Evolutionary conservation across 92 coral and sea anemone genomes (phyloP), one percentile per base, ranked within the genome.

Genomic region (Epizoanthus ramosus): DNA sequence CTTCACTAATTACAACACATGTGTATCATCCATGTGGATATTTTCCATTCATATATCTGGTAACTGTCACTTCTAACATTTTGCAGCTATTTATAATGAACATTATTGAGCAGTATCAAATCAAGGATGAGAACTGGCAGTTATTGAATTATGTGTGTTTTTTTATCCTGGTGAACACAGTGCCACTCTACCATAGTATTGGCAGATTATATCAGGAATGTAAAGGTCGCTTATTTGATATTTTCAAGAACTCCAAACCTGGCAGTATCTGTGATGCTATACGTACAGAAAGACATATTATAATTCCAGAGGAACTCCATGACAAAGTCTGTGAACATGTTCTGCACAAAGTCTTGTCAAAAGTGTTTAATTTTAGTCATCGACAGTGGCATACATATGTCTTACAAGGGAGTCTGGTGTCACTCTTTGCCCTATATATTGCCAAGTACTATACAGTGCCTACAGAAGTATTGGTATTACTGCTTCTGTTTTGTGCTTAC

Each of bases 221-320:
- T 41, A 2, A 25, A 17, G 6, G 22, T 64, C 35, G 3, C 4
- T n/a, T 23, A 4, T 64, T 25, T 37, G 43, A 37, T n/a, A 23
- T 63, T 33, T 6, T 4, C 13, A 21, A 23, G 23, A 21, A 14
- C 14, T 63, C 68, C 22, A 15, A 33, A 63, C 14, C 4, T 63
- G 68, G 8, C 37, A 24, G 3, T 24, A 9, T 16, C 39, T 9
- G 7, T 10, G 68, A 24, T 63, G 12, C 18, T 63, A 63, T 0
- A 63, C 6, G 24, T 23, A 63, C 35, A 25, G 24, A 25, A 0
- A 63, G 39, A 23, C 4, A 24, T 63, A 28, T 63, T 4, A 63
- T 63, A 39, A 16, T 63, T 63, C 68, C 39, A 63, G 68, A 63
- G 68, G 68, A 63, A 63, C 18, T 63, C 35, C 68, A 63, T 63